A percentile compares a stretch with the other conserved stretches of the same genome.
Evolutionary conservation across 2,113 vertebrate genomes (phyloP).

Genomic region (Sisor rabdophorus): DNA sequence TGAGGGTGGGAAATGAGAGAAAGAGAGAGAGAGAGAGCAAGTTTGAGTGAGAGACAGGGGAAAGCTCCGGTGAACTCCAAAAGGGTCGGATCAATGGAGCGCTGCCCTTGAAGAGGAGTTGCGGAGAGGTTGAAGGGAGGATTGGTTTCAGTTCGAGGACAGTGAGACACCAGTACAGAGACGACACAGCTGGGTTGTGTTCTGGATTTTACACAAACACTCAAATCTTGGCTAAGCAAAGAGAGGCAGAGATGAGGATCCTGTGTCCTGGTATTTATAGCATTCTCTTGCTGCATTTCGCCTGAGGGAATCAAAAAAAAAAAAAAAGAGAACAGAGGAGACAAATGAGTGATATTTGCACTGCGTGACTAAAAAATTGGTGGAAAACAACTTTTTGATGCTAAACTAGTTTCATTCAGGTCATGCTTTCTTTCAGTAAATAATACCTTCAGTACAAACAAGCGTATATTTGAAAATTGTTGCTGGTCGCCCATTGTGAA

Average conservation of each 20-base stretch:
- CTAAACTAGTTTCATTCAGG: background rate
- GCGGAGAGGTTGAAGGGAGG: conserved; percentile 15
- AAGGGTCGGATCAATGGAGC: conserved; percentile 37
- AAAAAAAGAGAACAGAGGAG: background rate
- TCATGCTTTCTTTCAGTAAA: background rate
- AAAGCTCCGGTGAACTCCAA: conserved; percentile 34
- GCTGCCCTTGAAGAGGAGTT: conserved; percentile 41
- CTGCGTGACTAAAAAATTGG: background rate
- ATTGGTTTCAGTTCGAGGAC: conserved; percentile 18
- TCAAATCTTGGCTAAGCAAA: conserved; percentile 15
- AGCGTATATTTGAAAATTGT: too few species aligned
- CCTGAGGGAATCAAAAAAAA: background rate
- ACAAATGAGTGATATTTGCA: background rate
- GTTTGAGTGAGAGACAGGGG: background rate
- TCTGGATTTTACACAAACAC: conserved; percentile 15
- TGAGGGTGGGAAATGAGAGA: conserved; percentile 16
- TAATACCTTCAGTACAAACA: too few species aligned
- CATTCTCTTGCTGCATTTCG: background rate
- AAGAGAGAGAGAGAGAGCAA: conserved; percentile 7
- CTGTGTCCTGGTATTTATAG: conserved; percentile 15
- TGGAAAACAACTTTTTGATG: background rate
- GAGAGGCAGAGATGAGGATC: conserved; percentile 2
- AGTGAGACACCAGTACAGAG: conserved; percentile 8
- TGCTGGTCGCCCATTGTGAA: too few species aligned
- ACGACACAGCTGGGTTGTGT: conserved; percentile 18